Evolutionary conservation across 2,888 invertebrate genomes (phyloP), one percentile per base, ranked within the genome.

Genomic region (Dusona sp.): DNA sequence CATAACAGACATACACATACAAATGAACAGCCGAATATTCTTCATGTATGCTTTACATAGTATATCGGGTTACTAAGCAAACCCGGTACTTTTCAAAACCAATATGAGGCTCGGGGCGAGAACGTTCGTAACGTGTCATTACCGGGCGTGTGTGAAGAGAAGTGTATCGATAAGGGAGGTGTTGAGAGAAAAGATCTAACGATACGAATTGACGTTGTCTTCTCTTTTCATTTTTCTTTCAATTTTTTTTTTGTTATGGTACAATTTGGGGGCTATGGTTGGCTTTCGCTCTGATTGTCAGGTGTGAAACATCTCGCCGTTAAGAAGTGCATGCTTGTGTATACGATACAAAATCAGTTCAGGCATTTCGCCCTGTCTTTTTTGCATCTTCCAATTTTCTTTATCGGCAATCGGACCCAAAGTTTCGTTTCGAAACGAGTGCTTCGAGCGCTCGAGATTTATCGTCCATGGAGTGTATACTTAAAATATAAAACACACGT

Each of bases 141-240:
- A 94, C 88, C 88, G 84, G 87, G 86, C 87, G 89, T 79, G 85
- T 79, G 61, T 77, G 54, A 54, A 16, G 83, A 86, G 84, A 86
- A 84, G 85, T 83, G 89, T 90, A 91, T 92, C 93, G 93, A 93
- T 94, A 93, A 93, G 93, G 89, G 89, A 93, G 93, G 94, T 94
- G 94, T 94, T 94, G 94, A 94, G 93, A 91, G 92, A 89, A 88
- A 87, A 91, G 92, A 92, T 92, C 92, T 45, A 54, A 89, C 92
- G 92, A 92, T 93, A 91, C 88, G 88, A 82, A 29, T 42, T 57
- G 67, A 57, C 54, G 57, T 87, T 75, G 81, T 75, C 78, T 85
- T 61, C 33, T 22, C n/a, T 42, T 57, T 70, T n/a, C 8, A 67
- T 65, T 72, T 45, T 65, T 29, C 1, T 67, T 67, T 13, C 3